phyloP scores from a whole-genome alignment of 2,888 invertebrate species.

The Cephus pygmeus region DNA sequence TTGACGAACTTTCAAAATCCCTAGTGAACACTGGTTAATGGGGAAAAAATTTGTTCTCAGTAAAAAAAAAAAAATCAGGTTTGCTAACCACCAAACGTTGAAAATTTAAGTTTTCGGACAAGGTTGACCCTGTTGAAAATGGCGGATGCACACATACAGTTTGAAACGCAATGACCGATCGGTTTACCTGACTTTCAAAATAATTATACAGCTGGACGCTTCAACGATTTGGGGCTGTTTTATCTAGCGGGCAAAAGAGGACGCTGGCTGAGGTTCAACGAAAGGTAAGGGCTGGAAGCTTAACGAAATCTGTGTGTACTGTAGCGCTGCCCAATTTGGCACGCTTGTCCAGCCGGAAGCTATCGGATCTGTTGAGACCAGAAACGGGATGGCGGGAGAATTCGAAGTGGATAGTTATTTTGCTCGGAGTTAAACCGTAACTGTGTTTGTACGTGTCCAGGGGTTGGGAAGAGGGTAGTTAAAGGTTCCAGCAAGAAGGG shows the following conservation, averaged over 20 bases:
- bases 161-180: neutral
- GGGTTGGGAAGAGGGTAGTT: neutral
- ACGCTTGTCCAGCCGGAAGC: conserved; percentile 18
- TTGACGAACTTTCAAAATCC: conserved; percentile 39
- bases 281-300: neutral
- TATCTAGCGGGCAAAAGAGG: neutral
- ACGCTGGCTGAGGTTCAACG: neutral
- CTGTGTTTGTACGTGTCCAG: neutral
- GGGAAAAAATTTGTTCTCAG: neutral
- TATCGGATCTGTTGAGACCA: conserved; percentile 18
- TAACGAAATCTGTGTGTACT: neutral
- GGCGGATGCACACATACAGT: neutral
- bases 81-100: neutral
- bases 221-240: neutral
- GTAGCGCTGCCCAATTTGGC: conserved; percentile 16
- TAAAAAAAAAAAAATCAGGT: neutral
- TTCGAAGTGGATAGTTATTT: neutral
- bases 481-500: neutral
- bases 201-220: neutral
- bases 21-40: conserved; percentile 33
- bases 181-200: neutral
- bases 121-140: neutral
- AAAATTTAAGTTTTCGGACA: neutral
- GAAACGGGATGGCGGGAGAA: conserved; percentile 7
- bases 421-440: neutral